Base-by-base conservation (phyloP, 2,113 vertebrate species). In the Pyrgilauda ruficollis region DNA sequence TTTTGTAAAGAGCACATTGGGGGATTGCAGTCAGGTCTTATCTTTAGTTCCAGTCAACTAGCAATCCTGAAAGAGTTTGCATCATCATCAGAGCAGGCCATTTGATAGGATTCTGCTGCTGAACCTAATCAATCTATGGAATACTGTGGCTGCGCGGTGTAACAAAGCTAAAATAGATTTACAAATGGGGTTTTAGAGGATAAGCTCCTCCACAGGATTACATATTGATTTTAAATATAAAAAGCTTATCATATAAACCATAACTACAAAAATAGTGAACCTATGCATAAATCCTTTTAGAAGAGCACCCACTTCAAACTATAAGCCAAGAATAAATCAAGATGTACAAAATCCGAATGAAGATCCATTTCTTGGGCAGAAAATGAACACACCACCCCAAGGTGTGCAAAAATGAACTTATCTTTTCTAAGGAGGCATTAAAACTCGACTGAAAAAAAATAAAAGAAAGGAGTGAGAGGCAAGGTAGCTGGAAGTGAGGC, bases 221-320 rank as follows among this genome's bases (percentile, higher is more conserved):
- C 99, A 99, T 99, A 99, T 99, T 99, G 99, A 99, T 99, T 99
- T 99, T 99, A 99, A 99, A 99, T 99, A 99, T 99, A 99, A 99
- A 99, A 98, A 99, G 99, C 99, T 99, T 99, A 99, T 99, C 99
- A 99, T 99, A 99, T 99, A 99, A 99, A 99, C 98, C 98, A 99
- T 99, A 99, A 98, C 97, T 98, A 98, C 98, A 98, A 99, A 99
- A 99, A 99, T 98, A 98, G 98, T 98, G 98, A 98, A 98, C 98
- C 98, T 99, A 98, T 99, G 99, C 99, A 99, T 98, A 99, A 99
- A 99, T 99, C 99, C 98, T 98, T 99, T 99, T 99, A 99, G 98
- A 98, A 99, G 98, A 98, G 98, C 98, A 98, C 98, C 98, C 98
- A 98, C 98, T 99, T 99, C 98, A 98, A 98, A 99, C 99, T 98